Conservation (phyloP, 2,113 vertebrate genomes). For the Reinhardtius hippoglossoides region DNA sequence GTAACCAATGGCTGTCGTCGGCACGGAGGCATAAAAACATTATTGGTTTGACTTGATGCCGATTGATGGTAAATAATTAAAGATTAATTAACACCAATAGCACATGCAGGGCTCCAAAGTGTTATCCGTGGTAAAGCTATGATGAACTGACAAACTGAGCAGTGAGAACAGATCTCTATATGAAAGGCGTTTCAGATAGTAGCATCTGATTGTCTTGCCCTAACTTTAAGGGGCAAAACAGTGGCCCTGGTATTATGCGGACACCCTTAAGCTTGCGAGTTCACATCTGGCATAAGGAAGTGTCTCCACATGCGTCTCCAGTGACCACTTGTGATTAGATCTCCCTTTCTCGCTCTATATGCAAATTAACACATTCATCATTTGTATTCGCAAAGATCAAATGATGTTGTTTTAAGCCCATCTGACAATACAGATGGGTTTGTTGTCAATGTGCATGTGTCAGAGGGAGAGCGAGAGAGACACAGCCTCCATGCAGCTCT, state of each 20-base stretch:
- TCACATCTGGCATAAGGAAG: background rate
- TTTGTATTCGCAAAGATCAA: background rate
- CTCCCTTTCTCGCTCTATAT: background rate
- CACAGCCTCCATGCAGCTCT: no score
- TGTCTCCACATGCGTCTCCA: background rate
- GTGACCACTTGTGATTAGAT: background rate
- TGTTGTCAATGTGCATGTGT: background rate
- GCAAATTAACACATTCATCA: background rate
- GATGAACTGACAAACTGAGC: constrained; percentile 22
- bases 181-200: background rate
- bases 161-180: background rate
- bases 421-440: background rate
- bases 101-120: background rate
- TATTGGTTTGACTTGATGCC: constrained; percentile 18
- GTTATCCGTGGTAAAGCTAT: constrained; percentile 7
- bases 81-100: constrained; percentile 11
- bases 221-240: background rate
- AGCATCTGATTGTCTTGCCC: background rate
- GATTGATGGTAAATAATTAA: constrained; percentile 16
- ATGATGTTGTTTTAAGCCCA: background rate
- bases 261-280: background rate
- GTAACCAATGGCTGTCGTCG: no score
- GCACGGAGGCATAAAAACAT: background rate
- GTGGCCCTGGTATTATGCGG: no score
- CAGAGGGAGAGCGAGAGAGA: no score